A percentile compares a stretch with the other conserved stretches of the same genome.
phyloP scores from a whole-genome alignment of 2,888 invertebrate species.

The Megaustenia siamemsis region DNA sequence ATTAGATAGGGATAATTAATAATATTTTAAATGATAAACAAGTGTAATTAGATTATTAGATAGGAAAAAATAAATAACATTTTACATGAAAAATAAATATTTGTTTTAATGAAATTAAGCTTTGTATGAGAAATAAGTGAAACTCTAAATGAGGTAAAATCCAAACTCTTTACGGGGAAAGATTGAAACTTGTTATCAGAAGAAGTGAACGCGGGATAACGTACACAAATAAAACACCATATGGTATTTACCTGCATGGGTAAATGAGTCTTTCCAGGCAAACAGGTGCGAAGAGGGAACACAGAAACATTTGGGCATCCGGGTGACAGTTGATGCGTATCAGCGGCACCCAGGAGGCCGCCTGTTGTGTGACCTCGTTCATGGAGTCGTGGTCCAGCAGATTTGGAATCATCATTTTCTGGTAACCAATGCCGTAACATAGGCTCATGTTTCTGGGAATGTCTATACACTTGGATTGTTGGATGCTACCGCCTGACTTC shows the following conservation, averaged over 20 bases:
- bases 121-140: no score
- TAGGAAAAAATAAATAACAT: no score
- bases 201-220: no score
- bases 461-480: constrained; percentile 82
- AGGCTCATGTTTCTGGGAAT: constrained; percentile 84
- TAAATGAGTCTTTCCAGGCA: constrained; percentile 84
- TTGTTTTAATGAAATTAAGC: no score
- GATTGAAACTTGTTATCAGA: no score
- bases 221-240: not conserved
- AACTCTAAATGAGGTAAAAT: no score
- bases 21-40: no score
- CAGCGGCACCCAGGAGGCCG: constrained; percentile 84
- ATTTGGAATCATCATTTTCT: constrained; percentile 84
- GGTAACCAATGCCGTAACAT: constrained; percentile 84
- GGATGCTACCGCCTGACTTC: constrained; percentile 64
- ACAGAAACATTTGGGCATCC: constrained; percentile 85
- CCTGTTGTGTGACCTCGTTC: constrained; percentile 82
- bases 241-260: constrained; percentile 83
- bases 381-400: constrained; percentile 84
- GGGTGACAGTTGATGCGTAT: constrained; percentile 84
- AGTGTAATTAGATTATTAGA: no score
- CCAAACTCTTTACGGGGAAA: no score
- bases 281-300: constrained; percentile 85
- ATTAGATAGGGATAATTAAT: no score
- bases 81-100: no score